phyloP scores from a whole-genome alignment of 2,113 vertebrate species.

The Syngnathus typhle region DNA sequence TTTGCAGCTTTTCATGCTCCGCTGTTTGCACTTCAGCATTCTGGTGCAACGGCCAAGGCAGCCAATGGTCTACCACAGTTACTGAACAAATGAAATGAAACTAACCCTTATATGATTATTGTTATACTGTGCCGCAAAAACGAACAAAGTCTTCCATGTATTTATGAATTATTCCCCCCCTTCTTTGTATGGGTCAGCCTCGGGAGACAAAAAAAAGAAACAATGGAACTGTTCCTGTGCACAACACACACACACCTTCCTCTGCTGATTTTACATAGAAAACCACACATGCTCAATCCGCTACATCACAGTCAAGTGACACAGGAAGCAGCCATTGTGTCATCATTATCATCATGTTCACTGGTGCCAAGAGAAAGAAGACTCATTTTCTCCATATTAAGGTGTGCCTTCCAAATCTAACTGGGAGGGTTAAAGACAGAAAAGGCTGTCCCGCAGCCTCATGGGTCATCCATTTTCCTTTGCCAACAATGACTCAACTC shows the following conservation, averaged over 20 bases:
- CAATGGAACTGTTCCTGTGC: too few species aligned
- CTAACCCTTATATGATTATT: too few species aligned
- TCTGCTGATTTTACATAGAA: neutral
- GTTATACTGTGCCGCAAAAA: too few species aligned
- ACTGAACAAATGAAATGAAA: too few species aligned
- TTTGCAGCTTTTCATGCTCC: slow-evolving; percentile 48
- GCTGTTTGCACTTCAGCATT: slow-evolving; percentile 56
- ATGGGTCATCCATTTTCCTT: neutral
- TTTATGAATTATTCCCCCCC: too few species aligned
- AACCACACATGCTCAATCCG: slow-evolving; percentile 9
- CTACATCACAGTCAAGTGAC: slow-evolving; percentile 58
- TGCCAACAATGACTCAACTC: slow-evolving; percentile 3
- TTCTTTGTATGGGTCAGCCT: too few species aligned
- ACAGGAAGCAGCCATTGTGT: slow-evolving; percentile 63
- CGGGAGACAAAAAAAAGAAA: too few species aligned
- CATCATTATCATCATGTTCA: slow-evolving; percentile 36
- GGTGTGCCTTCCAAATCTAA: slow-evolving; percentile 62
- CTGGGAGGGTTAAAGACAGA: slow-evolving; percentile 67
- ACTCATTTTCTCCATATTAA: slow-evolving; percentile 60
- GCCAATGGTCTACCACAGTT: slow-evolving; percentile 12
- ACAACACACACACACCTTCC: neutral
- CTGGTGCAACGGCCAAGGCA: slow-evolving; percentile 34
- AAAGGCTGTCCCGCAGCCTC: slow-evolving; percentile 16
- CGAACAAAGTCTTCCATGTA: too few species aligned
- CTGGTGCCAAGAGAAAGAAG: slow-evolving; percentile 55